Evolutionary conservation across 1,140 invertebrate genomes (phyloP), one percentile per base, ranked within the genome.

Genomic region (Zaprionus vittiger): DNA sequence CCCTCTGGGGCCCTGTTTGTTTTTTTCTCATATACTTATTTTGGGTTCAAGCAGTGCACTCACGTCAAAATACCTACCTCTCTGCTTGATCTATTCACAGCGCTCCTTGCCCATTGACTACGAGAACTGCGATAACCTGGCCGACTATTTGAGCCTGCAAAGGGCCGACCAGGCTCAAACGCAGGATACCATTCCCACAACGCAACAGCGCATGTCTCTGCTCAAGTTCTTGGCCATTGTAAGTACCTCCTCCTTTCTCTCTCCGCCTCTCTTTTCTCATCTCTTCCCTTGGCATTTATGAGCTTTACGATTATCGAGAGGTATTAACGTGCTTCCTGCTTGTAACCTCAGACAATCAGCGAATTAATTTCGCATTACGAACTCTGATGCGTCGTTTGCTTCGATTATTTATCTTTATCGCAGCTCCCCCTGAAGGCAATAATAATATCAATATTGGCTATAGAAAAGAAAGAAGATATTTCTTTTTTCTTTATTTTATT

Each of bases 141-240:
- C 76, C 68, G 86, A 91, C 73, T 92, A 90, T 86, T 91, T 92
- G 74, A 80, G 72, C 57, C 72, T 77, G 34, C 89, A 91, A 66
- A 87, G 82, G 73, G 80, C 80, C 69, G 79, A 63, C 20, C 85
- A 79, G 76, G 78, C 74, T 1, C 82, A 72, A 60, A 66, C 54
- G 66, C 78, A 71, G 56, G 73, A 76, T n/a, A 24, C 81, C 66
- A 37, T 55, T 60, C 34, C 81, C 47, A 71, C 78, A 37, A 74
- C 71, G 22, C 72, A 83, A 66, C 73, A 73, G 71, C 78, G 94
- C 65, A 94, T 94, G 93, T 95, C 95, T 15, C 85, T 95, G 73
- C 93, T 95, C 37, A 95, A 95, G 93, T 95, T 95, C 86, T 92
- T 95, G 73, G 95, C 95, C 64, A 93, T 95, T 93, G 95, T 95